These are phyloP conservation scores for Acipenser oxyrinchus DNA, from an alignment of 2,797 vertebrate species.

Conservation along the genomic window DNA sequence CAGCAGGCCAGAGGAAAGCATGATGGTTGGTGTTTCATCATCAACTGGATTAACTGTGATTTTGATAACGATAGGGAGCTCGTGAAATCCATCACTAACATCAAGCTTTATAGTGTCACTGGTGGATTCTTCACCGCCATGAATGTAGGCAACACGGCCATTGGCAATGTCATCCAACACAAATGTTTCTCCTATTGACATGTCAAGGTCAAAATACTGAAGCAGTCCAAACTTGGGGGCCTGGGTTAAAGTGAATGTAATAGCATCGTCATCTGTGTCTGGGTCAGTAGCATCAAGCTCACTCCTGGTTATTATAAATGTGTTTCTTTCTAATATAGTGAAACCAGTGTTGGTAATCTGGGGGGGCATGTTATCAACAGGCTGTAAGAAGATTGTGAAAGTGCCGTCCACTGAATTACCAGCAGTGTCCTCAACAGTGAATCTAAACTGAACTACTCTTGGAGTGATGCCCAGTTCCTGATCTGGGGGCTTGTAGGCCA, in stretches of 20 bases:
- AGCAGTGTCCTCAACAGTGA: slow-evolving; percentile 69
- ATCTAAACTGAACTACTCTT: slow-evolving; percentile 74
- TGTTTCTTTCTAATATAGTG: slow-evolving; percentile 58
- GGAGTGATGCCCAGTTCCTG: slow-evolving; percentile 73
- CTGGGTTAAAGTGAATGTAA: slow-evolving; percentile 65
- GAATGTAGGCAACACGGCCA: slow-evolving; percentile 62
- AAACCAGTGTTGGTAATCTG: slow-evolving; percentile 74
- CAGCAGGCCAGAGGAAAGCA: slow-evolving; percentile 54
- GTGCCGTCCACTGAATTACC: slow-evolving; percentile 66
- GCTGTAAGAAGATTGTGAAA: slow-evolving; percentile 78
- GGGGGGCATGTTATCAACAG: slow-evolving; percentile 75
- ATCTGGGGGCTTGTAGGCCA: slow-evolving; percentile 72
- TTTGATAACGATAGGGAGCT: slow-evolving; percentile 63
- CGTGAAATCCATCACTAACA: slow-evolving; percentile 71
- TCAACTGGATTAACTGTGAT: slow-evolving; percentile 66
- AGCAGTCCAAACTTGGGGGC: slow-evolving; percentile 61
- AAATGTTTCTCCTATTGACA: slow-evolving; percentile 68
- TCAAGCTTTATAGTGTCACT: slow-evolving; percentile 65
- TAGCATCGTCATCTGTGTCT: slow-evolving; percentile 69
- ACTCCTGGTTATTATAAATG: slow-evolving; percentile 59
- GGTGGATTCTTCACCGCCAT: slow-evolving; percentile 59
- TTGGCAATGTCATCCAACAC: slow-evolving; percentile 60
- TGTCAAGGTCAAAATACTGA: slow-evolving; percentile 59
- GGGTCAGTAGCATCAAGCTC: slow-evolving; percentile 72
- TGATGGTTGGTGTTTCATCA: slow-evolving; percentile 60